Base-by-base conservation (phyloP, 1,140 invertebrate genomes). In the Aplysia californica region DNA sequence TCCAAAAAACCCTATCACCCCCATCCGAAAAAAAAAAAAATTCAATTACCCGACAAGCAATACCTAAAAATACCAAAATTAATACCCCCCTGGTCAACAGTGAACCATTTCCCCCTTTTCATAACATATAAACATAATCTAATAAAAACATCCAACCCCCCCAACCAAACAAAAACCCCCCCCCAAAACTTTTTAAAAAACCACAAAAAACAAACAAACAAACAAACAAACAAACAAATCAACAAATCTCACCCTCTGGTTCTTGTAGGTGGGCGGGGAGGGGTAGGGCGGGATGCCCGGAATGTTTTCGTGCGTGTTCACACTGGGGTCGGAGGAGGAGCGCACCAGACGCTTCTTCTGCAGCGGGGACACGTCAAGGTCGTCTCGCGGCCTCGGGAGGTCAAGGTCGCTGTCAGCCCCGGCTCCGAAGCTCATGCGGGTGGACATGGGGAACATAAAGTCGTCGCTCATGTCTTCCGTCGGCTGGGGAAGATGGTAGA, bases 401-500 rank as follows among this genome's bases (percentile, higher is more conserved):
- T 83, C 72, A 44, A 85, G 81, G 91, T 97, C 97, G 88, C 95
- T 97, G 91, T 98, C 97, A 80, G 96, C 96, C 86, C 96, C 97
- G 84, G 96, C 97, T 79, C 96, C 96, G 91, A 97, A 98, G 86
- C 96, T 98, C 79, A 98, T 92, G 85, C 97, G 94, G 90, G 95
- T 96, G 80, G 96, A 96, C 96, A 98, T 97, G 85, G 97, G 97
- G 92, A 99, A 98, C 86, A 99, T 94, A 93, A 98, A 97, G 92
- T 99, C 97, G 80, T 93, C 92, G 44, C 91, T 89, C 41, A 91
- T 90, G 50, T 89, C 85, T 72, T 91, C 91, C n/a, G 90, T 88
- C 0, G 91, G 91, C 88, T 92, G 85, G 6, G 80, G 6, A 68
- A 10, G 39, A 44, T 35, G 31, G 44, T n/a, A n/a, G n/a, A n/a